Evolutionary conservation across 2,797 vertebrate genomes (phyloP).

Genomic region (Syngnathus rostellatus): DNA sequence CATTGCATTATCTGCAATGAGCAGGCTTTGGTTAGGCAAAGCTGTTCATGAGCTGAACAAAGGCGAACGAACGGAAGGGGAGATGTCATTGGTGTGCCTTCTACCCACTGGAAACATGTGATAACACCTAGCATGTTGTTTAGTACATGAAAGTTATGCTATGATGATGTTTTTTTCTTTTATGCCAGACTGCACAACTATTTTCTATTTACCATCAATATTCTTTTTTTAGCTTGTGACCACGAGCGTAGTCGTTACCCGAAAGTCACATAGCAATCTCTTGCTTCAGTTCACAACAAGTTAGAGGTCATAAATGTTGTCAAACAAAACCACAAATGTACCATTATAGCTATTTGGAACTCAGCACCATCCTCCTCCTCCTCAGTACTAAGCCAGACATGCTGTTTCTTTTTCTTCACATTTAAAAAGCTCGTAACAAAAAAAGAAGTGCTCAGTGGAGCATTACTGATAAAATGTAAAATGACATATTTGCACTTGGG

Average conservation of each 20-base stretch:
- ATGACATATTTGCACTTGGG: neutral
- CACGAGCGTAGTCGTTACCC: neutral
- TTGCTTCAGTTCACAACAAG: neutral
- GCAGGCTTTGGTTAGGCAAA: neutral
- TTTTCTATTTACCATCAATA: neutral
- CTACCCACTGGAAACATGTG: neutral
- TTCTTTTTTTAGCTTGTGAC: neutral
- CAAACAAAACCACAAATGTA: conserved; percentile 3
- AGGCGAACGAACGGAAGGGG: neutral
- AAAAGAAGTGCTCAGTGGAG: neutral
- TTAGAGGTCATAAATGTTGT: conserved; percentile 6
- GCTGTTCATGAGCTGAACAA: conserved; percentile 1
- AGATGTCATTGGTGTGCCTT: neutral
- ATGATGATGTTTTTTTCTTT: neutral
- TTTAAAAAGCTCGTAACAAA: neutral
- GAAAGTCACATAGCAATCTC: neutral
- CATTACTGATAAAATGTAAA: neutral
- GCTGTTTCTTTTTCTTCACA: neutral
- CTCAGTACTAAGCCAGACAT: neutral
- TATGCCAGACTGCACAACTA: neutral
- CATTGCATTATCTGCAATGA: conserved; percentile 2
- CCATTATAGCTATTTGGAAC: conserved; percentile 3
- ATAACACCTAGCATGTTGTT: neutral
- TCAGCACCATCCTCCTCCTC: neutral
- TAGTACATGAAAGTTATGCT: neutral